Base-by-base conservation (phyloP, 2,888 invertebrate genomes). In the Limulus polyphemus region DNA sequence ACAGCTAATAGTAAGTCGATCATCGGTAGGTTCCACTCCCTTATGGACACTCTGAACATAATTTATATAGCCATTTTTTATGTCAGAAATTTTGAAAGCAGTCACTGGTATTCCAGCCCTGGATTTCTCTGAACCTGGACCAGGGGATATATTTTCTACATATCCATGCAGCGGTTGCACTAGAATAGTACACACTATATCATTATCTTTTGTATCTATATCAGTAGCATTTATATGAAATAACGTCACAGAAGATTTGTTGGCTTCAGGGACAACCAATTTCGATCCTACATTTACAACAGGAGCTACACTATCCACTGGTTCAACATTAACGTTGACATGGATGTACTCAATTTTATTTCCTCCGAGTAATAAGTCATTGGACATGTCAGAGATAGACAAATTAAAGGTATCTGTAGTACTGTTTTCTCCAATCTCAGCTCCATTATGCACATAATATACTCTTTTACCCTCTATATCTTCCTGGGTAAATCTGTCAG, bases 31-130 rank as follows among this genome's bases (percentile, higher is more conserved):
- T 65, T 77, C 77, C 47, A 74, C 66, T 4, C 74, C 74, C 62
- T 72, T 70, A 62, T 77, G 76, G n/a, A 75, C 71, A 65, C 75
- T 76, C 65, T 77, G 77, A 10, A 75, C 74, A 69, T 76, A 77
- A 62, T 73, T 72, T 46, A 77, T 70, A 55, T 71, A 67, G 7
- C 72, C 72, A 13, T 68, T 57, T 13, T 70, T 61, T 12, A 76
- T 55, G 63, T 76, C 74, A n/a, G 68, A 63, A 10, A 73, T 66
- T 47, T 71, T 71, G 67, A 77, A 77, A 3, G 74, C 72, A 16
- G 73, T 73, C 46, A 75, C 69, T 14, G 75, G 73, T 50, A 73
- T 69, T 1, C 75, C 75, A 54, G 64, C 66, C 54, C 73, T 64
- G 0, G 73, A 69, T 62, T 70, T 72, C 66, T 75, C 75, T 0